Base-by-base conservation (phyloP, 2,113 vertebrate species). In the Tragelaphus buxtoni region DNA sequence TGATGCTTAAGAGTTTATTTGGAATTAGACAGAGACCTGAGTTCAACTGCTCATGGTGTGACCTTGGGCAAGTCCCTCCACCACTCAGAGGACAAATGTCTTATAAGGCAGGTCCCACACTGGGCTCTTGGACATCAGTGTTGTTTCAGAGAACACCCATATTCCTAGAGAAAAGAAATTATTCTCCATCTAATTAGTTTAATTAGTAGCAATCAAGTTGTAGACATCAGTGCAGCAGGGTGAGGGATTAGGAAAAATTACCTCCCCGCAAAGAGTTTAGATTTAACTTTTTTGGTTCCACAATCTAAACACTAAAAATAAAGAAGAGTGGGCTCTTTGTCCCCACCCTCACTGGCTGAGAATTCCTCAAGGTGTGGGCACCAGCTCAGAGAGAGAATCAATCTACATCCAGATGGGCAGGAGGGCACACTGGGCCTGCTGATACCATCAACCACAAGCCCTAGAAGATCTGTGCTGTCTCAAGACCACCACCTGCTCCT, bases 101-200 rank as follows among this genome's bases (percentile, higher is more conserved):
- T 49, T 35, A 17, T 61, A 60, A 30, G 56, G 28, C 49, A 45
- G 39, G 42, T 26, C n/a, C 22, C 81, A n/a, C 14, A 1, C 24
- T 88, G 87, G 32, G 49, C 69, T 95, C 77, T 5, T 83, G 51
- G 55, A 53, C 60, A 51, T 5, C 39, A 10, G 22, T 7, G 14
- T 28, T 88, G 32, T 72, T 53, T 55, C 8, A 0, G 69, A 90
- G 22, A 92, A 74, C 63, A 84, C 74, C 97, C 96, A 94, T 98
- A 96, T 95, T 98, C 97, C 95, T 14, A 35, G 91, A 98, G 96
- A 98, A 94, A 98, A 97, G 76, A 97, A 98, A 98, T 98, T 96
- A 96, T 94, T 98, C 98, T 98, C 97, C 96, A 96, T 97, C 96
- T 98, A 98, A 98, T 98, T 98, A 98, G 98, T 98, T 97, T 98